Percentiles rank a stretch among this genome's conserved stretches.
These are phyloP conservation scores for Fragum fragum DNA, from an alignment of 2,888 invertebrate species.

Conservation along the genomic window DNA sequence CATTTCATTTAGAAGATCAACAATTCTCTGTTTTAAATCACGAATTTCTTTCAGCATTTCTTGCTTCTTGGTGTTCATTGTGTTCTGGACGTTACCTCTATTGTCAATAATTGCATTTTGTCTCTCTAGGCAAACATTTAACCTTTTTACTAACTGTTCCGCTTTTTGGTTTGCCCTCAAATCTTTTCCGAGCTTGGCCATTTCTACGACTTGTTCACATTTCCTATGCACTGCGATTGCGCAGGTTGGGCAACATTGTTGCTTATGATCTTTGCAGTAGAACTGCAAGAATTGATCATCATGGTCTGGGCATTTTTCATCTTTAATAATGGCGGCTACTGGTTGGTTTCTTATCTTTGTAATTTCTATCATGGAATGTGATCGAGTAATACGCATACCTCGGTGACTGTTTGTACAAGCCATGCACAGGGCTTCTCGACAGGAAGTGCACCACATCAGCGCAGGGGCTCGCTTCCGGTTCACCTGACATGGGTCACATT, in stretches of 20 bases:
- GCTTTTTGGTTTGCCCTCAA: slow-evolving; percentile 46
- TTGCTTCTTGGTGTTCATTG: slow-evolving; percentile 42
- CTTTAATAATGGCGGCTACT: slow-evolving; percentile 60
- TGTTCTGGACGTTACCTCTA: slow-evolving; percentile 27
- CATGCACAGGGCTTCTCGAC: slow-evolving; percentile 61
- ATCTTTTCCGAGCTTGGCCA: slow-evolving; percentile 54
- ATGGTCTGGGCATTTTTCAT: slow-evolving; percentile 58
- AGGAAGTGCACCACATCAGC: slow-evolving; percentile 62
- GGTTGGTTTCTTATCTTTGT: slow-evolving; percentile 57
- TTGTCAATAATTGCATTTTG: slow-evolving; percentile 33
- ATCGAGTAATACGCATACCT: slow-evolving; percentile 58
- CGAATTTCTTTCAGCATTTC: slow-evolving; percentile 49
- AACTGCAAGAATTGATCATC: slow-evolving; percentile 60
- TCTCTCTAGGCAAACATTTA: slow-evolving; percentile 45
- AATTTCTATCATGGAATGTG: slow-evolving; percentile 54
- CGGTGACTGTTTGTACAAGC: slow-evolving; percentile 56
- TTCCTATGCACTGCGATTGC: slow-evolving; percentile 59
- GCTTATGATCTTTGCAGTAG: slow-evolving; percentile 60
- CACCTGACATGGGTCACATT: slow-evolving; percentile 62
- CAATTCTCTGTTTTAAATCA: slow-evolving; percentile 44
- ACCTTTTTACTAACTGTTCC: slow-evolving; percentile 46
- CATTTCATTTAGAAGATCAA: slow-evolving; percentile 49
- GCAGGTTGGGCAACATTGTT: slow-evolving; percentile 62
- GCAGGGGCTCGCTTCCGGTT: slow-evolving; percentile 48
- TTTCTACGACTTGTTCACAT: slow-evolving; percentile 55